Evolutionary conservation across 2,888 invertebrate species (phyloP), one percentile per base, ranked within the genome.

Genomic region (Anticlea derivata): DNA sequence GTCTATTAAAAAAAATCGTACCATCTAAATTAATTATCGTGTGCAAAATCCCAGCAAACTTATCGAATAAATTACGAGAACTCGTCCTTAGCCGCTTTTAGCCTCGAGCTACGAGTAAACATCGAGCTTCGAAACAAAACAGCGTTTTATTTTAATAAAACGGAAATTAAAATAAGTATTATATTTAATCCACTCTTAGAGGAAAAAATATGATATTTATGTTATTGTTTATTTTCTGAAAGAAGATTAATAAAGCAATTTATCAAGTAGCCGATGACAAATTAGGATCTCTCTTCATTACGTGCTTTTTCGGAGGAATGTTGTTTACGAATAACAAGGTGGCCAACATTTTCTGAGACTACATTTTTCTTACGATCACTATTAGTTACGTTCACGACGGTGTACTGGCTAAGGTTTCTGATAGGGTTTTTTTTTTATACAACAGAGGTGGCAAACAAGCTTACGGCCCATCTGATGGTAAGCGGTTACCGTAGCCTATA

Each of bases 261-360:
- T 49, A 59, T 59, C 59, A 54, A 50, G 41, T 48, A 39, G 50
- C 38, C 45, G 51, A 58, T 68, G 67, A 68, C 60, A 66, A 65
- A 70, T 75, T 70, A 69, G 60, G 56, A 55, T 55, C 37, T 55
- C 47, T 50, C 50, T 56, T 54, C 44, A 46, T 46, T 53, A 43
- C 56, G 54, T 45, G 61, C 64, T 65, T 65, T 70, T 69, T 65
- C 63, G 64, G 57, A 61, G 66, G 75, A 75, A 72, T 77, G 4
- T 72, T 73, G 73, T 23, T 24, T 13, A 5, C 37, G 1, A n/a
- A 12, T 11, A 20, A 8, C 7, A 31, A 17, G 17, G 1, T 17
- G 1, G 2, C 27, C 17, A 17, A 17, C 4, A 3, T 4, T 17
- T 2, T 2, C 17, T 17, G 17, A 4, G 17, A 3, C 4, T 3